A percentile compares a stretch with the other conserved stretches of the same genome.
Evolutionary conservation across 2,888 invertebrate genomes (phyloP).

Genomic region (Patella pellucida): DNA sequence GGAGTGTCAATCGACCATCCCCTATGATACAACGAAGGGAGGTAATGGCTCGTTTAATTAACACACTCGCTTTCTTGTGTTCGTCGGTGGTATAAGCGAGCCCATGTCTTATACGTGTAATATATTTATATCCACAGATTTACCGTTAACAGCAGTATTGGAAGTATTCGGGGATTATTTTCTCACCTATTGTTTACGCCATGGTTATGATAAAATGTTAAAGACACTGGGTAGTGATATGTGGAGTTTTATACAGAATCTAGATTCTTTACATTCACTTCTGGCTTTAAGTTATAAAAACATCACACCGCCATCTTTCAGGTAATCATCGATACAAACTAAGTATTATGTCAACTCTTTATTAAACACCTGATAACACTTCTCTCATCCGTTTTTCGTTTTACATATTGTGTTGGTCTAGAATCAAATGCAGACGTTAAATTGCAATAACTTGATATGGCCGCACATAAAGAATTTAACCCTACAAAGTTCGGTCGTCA

Average conservation of each 20-base stretch:
- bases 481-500: no score
- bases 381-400: no score
- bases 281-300: conserved; percentile 67
- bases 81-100: background rate
- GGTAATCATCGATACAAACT: conserved; percentile 40
- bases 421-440: no score
- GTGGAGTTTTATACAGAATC: conserved; percentile 65
- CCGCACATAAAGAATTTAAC: no score
- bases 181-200: conserved; percentile 61
- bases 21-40: no score
- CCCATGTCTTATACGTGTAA: background rate
- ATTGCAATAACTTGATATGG: background rate
- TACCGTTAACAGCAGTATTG: conserved; percentile 61
- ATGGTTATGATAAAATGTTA: conserved; percentile 68
- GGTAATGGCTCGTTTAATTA: no score
- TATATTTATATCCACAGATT: conserved; percentile 43
- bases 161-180: conserved; percentile 68
- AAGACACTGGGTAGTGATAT: conserved; percentile 63
- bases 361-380: no score
- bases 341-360: no score
- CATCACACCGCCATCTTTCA: conserved; percentile 69
- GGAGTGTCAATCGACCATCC: no score
- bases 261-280: conserved; percentile 67
- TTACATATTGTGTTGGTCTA: no score
- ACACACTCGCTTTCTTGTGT: no score